A percentile compares a stretch with the other conserved stretches of the same genome.
Conservation (phyloP, 2,797 vertebrate species). For the Synaphobranchus kaupii region DNA sequence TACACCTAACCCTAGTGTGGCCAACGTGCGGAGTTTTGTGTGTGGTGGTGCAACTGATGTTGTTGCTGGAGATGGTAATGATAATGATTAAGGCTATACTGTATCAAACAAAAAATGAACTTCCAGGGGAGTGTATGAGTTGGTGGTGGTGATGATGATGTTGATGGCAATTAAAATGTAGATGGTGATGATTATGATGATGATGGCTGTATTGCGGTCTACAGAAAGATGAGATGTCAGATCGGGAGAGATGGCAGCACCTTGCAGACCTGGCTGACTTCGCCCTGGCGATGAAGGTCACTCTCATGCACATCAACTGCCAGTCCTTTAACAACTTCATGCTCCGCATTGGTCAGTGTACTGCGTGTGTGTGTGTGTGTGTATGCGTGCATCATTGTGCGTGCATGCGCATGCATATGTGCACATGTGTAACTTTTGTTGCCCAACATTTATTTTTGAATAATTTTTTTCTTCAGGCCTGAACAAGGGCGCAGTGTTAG, state of each 20-base stretch:
- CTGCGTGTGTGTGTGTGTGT: neutral
- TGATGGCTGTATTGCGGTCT: constrained; percentile 24
- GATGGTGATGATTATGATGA: neutral
- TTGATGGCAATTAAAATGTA: constrained; percentile 5
- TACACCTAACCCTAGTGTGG: neutral
- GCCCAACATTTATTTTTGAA: neutral
- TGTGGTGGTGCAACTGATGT: neutral
- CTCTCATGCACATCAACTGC: constrained; percentile 91
- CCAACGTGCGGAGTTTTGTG: neutral
- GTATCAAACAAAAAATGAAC: neutral
- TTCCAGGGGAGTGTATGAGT: neutral
- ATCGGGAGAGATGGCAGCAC: constrained; percentile 89
- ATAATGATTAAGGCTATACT: neutral
- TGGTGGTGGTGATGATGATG: neutral
- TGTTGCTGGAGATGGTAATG: neutral
- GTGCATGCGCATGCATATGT: constrained; percentile 4
- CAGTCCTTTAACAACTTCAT: constrained; percentile 99
- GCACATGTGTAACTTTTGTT: constrained; percentile 2
- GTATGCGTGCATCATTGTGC: constrained; percentile 42
- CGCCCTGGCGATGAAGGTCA: constrained; percentile 93
- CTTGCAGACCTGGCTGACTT: constrained; percentile 91
- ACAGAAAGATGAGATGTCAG: constrained; percentile 78
- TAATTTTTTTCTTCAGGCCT: constrained; percentile 71
- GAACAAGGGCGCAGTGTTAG: constrained; percentile 91
- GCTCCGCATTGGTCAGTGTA: constrained; percentile 87